These are phyloP conservation scores for Ctenosaura bakeri DNA, from an alignment of 2,797 vertebrate genomes.

Conservation along the genomic window DNA sequence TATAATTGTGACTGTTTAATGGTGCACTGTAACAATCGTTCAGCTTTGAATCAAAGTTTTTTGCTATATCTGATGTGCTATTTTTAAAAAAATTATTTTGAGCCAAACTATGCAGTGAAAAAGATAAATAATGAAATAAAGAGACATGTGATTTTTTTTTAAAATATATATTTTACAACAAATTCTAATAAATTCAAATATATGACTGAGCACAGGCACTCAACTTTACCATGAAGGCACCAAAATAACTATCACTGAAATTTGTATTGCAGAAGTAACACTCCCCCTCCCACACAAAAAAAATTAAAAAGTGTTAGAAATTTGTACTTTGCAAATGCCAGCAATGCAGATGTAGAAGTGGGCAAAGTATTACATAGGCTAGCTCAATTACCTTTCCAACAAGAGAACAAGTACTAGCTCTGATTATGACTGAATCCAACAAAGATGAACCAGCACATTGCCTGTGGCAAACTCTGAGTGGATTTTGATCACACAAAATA, in stretches of 20 bases:
- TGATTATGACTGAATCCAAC: not conserved
- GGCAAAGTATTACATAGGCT: not conserved
- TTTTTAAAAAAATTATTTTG: not conserved
- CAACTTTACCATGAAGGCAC: not conserved
- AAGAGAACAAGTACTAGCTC: not conserved
- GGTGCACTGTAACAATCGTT: no score
- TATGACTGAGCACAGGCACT: not conserved
- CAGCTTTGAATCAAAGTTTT: no score
- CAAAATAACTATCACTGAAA: not conserved
- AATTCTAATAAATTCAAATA: no score
- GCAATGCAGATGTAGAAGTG: not conserved
- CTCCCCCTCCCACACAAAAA: no score
- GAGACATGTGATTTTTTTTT: no score
- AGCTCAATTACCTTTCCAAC: not conserved
- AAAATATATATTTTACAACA: no score
- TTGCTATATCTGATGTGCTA: no score
- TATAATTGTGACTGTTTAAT: no score
- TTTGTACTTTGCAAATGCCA: not conserved
- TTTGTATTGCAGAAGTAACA: not conserved
- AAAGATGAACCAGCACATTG: constrained; percentile 9
- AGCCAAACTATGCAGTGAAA: not conserved
- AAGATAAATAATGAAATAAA: not conserved
- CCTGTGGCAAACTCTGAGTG: not conserved
- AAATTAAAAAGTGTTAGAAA: not conserved
- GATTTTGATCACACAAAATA: not conserved